A percentile compares a stretch with the other conserved stretches of the same genome.
phyloP scores from a whole-genome alignment of 2,113 vertebrate species.

The Anolis carolinensis region DNA sequence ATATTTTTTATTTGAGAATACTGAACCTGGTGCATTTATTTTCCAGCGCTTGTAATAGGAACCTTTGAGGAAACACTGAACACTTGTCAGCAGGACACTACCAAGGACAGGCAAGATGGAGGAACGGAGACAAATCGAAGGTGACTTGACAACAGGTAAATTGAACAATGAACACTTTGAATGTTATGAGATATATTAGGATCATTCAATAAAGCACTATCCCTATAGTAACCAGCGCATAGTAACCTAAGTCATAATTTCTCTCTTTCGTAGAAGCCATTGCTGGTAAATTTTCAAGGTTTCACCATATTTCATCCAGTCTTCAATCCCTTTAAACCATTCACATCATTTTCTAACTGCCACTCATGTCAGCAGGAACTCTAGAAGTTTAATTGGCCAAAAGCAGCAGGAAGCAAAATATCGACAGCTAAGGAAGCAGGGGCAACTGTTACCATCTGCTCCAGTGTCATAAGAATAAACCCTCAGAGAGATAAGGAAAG shows the following conservation, averaged over 20 bases:
- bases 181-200: not conserved
- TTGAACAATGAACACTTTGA: not conserved
- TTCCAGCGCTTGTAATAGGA: not conserved
- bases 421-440: slow-evolving; percentile 18
- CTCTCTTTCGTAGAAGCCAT: not conserved
- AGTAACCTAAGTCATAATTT: not conserved
- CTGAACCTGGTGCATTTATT: no score
- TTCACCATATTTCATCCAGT: slow-evolving; percentile 3
- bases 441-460: slow-evolving; percentile 32
- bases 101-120: not conserved
- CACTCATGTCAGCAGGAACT: slow-evolving; percentile 27
- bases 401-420: slow-evolving; percentile 23
- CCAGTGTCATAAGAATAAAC: slow-evolving; percentile 21
- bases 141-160: not conserved
- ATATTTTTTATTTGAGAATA: no score
- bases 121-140: not conserved
- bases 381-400: slow-evolving; percentile 31
- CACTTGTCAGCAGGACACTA: not conserved
- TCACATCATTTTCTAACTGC: slow-evolving; percentile 26
- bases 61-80: not conserved
- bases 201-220: not conserved
- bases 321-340: slow-evolving; percentile 1
- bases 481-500: slow-evolving; percentile 12
- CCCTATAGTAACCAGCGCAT: not conserved
- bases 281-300: not conserved